A percentile compares a stretch with the other conserved stretches of the same genome.
Conservation (phyloP, 2,113 vertebrate species). For the Rhadina sibilatrix region DNA sequence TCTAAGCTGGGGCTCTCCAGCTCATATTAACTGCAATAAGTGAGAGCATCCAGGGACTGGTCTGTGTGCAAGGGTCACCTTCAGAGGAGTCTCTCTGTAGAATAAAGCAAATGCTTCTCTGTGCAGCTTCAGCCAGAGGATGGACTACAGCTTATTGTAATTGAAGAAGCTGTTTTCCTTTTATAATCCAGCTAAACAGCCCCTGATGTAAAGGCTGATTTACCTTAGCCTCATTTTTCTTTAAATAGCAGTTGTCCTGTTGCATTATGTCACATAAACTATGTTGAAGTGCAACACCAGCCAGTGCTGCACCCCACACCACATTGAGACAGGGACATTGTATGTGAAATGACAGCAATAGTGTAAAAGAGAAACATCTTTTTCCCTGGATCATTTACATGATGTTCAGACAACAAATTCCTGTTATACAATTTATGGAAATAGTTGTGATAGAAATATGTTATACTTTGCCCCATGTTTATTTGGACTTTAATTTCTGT, state of each 20-base stretch:
- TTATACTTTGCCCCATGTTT: neutral
- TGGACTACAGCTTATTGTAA: neutral
- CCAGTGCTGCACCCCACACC: neutral
- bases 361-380: neutral
- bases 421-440: neutral
- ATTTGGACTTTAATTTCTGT: neutral
- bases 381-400: neutral
- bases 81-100: neutral
- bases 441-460: neutral
- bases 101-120: slow-evolving; percentile 4
- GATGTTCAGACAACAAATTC: neutral
- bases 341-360: neutral
- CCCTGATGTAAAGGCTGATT: neutral
- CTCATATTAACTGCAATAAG: neutral
- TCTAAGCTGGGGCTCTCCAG: neutral
- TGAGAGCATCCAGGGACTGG: neutral
- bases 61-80: slow-evolving; percentile 24
- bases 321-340: neutral
- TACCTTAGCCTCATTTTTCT: neutral
- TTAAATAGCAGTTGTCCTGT: neutral
- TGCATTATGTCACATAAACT: neutral
- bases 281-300: neutral
- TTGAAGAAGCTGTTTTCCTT: neutral
- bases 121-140: neutral
- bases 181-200: neutral